A percentile compares a stretch with the other conserved stretches of the same genome.
phyloP scores from a whole-genome alignment of 2,888 invertebrate species.

The Didymodactylos carnosus region DNA sequence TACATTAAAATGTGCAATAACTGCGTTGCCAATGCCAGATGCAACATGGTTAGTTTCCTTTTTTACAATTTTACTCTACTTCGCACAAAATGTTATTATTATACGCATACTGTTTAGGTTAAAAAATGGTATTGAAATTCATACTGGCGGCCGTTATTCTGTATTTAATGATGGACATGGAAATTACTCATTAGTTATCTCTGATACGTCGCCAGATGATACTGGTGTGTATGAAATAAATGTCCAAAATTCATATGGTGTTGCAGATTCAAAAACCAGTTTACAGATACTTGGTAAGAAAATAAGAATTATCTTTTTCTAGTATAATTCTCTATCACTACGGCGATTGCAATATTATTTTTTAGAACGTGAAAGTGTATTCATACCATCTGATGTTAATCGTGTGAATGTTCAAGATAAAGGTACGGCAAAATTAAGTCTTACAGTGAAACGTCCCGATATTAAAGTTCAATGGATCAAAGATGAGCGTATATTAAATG shows the following conservation, averaged over 20 bases:
- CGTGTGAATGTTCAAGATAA: not conserved
- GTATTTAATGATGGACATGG: slow-evolving; percentile 3
- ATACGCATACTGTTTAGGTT: slow-evolving; percentile 19
- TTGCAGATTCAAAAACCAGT: not conserved
- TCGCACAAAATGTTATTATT: no score
- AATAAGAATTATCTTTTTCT: no score
- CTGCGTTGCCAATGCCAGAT: slow-evolving; percentile 4
- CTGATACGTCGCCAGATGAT: not conserved
- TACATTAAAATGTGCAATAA: slow-evolving; percentile 7
- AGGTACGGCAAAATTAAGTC: not conserved
- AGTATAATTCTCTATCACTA: no score
- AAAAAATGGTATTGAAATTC: slow-evolving; percentile 26
- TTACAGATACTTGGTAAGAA: not conserved
- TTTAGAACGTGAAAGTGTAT: slow-evolving; percentile 1
- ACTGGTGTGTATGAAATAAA: slow-evolving; percentile 10
- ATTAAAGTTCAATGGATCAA: slow-evolving; percentile 5
- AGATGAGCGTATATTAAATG: not conserved
- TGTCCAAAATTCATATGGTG: slow-evolving; percentile 5
- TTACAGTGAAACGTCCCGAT: slow-evolving; percentile 1
- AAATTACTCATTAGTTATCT: not conserved
- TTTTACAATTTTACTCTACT: no score
- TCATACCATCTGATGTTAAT: not conserved
- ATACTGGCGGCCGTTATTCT: not conserved
- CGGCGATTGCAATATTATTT: no score
- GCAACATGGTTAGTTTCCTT: slow-evolving; percentile 7